These are phyloP conservation scores for Linnaemya vulpina DNA, from an alignment of 2,888 invertebrate genomes.

Conservation along the genomic window DNA sequence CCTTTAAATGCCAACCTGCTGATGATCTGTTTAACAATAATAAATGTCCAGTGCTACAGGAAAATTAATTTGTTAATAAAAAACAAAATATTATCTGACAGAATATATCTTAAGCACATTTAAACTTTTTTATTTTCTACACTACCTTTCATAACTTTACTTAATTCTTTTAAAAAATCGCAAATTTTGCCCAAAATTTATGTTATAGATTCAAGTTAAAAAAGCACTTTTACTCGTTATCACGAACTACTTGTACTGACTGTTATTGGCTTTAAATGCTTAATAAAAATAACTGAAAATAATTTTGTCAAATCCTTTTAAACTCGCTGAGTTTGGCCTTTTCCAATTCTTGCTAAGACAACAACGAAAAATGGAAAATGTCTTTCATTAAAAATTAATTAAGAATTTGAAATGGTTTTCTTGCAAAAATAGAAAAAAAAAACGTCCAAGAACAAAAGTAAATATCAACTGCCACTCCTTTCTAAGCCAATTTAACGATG, in stretches of 20 bases:
- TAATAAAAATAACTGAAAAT: conserved; percentile 38
- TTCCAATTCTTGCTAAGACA: not conserved
- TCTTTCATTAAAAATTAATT: conserved; percentile 64
- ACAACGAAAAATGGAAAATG: conserved; percentile 12
- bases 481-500: not conserved
- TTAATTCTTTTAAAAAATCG: conserved; percentile 55
- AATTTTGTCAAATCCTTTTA: conserved; percentile 33
- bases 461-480: conserved; percentile 22
- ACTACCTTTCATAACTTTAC: conserved; percentile 65
- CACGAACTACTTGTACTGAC: not conserved
- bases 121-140: not conserved
- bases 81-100: not conserved
- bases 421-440: conserved; percentile 11
- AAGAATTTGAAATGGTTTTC: conserved; percentile 48
- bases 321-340: not conserved
- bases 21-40: conserved; percentile 75
- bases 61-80: conserved; percentile 28
- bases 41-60: conserved; percentile 68
- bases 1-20: conserved; percentile 77
- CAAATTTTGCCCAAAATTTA: conserved; percentile 60
- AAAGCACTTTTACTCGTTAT: not conserved
- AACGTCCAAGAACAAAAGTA: not conserved
- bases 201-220: not conserved
- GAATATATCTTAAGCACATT: not conserved
- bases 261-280: conserved; percentile 48